Percentiles rank a stretch among this genome's conserved stretches.
phyloP scores from a whole-genome alignment of 2,888 invertebrate genomes.

The Smittia aterrima region DNA sequence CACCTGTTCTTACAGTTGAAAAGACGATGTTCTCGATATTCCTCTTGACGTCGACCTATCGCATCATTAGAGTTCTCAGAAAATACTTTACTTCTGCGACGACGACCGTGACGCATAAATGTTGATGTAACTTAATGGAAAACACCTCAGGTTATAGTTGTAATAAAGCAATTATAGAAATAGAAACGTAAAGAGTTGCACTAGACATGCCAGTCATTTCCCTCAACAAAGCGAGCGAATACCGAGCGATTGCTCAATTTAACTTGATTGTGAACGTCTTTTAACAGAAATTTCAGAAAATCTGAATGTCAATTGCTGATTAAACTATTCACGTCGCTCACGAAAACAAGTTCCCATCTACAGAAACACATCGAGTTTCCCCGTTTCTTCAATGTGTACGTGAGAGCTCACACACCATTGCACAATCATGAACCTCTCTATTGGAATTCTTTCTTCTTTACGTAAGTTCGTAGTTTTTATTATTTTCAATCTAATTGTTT shows the following conservation, averaged over 20 bases:
- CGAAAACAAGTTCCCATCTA: conserved; percentile 6
- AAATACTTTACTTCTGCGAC: not conserved
- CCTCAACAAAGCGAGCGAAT: no score
- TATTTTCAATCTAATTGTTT: conserved; percentile 21
- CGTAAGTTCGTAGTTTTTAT: conserved; percentile 24
- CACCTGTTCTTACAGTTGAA: conserved; percentile 30
- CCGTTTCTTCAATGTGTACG: not conserved
- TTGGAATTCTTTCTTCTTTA: conserved; percentile 40
- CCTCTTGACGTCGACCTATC: conserved; percentile 22
- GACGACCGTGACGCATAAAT: not conserved
- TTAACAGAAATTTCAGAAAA: no score
- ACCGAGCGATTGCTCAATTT: no score
- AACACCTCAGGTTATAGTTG: not conserved
- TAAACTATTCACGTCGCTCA: conserved; percentile 3
- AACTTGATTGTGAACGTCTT: no score
- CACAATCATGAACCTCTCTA: conserved; percentile 17
- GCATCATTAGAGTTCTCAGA: conserved; percentile 25
- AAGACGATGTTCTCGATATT: conserved; percentile 18
- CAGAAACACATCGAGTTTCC: conserved; percentile 9
- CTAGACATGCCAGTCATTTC: not conserved
- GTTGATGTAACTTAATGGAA: not conserved
- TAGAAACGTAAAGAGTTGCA: not conserved
- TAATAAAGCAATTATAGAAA: not conserved
- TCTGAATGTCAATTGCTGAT: not conserved
- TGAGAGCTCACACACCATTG: not conserved